These are phyloP conservation scores for Gymnocheta viridis DNA, from an alignment of 2,888 invertebrate genomes.

Conservation along the genomic window DNA sequence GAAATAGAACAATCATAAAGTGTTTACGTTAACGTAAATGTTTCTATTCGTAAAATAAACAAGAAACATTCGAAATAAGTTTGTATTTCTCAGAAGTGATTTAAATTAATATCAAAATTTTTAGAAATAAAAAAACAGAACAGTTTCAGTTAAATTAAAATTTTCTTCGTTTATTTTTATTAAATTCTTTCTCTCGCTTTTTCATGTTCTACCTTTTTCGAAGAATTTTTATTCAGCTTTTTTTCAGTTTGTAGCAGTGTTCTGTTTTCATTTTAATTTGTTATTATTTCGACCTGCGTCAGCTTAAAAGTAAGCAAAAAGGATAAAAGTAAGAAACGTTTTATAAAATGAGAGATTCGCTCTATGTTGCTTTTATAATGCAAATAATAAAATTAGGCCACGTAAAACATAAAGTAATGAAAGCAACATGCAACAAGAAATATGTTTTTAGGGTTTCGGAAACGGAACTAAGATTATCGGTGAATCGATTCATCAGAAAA, in stretches of 20 bases:
- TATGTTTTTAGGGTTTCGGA: not conserved
- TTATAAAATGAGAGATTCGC: constrained; percentile 29
- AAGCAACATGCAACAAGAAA: constrained; percentile 25
- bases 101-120: too few species aligned
- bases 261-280: constrained; percentile 10
- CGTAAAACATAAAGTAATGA: not conserved
- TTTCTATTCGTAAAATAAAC: too few species aligned
- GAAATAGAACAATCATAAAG: too few species aligned
- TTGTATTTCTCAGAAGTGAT: too few species aligned
- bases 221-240: constrained; percentile 32
- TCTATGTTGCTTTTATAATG: constrained; percentile 29
- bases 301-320: not conserved
- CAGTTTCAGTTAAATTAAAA: not conserved
- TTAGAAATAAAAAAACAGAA: too few species aligned
- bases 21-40: too few species aligned
- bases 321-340: constrained; percentile 1
- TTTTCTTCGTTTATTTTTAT: not conserved
- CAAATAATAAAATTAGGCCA: constrained; percentile 2
- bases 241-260: not conserved
- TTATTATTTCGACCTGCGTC: not conserved
- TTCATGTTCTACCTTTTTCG: not conserved
- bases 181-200: not conserved
- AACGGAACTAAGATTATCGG: not conserved
- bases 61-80: too few species aligned
- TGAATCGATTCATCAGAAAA: too few species aligned